Percentiles rank a stretch among this genome's conserved stretches.
Conservation (phyloP, 2,797 vertebrate species). For the Arctocebus calabarensis region DNA sequence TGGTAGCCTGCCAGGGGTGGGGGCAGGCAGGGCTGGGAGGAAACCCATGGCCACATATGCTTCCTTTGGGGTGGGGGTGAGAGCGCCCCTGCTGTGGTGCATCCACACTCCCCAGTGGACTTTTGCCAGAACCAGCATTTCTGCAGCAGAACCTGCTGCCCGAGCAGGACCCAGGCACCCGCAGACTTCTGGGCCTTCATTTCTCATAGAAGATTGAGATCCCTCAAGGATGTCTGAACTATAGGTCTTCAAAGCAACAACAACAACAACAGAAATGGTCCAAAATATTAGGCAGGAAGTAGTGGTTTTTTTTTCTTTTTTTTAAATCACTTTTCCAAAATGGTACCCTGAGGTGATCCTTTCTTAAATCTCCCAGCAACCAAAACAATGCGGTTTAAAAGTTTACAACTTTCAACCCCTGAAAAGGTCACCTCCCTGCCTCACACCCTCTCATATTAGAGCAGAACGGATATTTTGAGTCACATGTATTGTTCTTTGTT, state of each 20-base stretch:
- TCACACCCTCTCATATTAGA: slow-evolving; percentile 83
- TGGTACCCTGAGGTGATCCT: slow-evolving; percentile 68
- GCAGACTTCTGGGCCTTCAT: background rate
- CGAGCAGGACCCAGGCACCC: background rate
- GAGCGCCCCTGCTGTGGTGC: background rate
- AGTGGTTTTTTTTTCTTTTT: background rate
- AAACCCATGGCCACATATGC: background rate
- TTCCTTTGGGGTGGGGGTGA: background rate
- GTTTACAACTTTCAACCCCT: slow-evolving; percentile 83
- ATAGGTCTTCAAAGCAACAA: slow-evolving; percentile 38
- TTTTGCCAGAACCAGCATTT: background rate
- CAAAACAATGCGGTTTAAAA: slow-evolving; percentile 89
- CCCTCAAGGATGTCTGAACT: background rate
- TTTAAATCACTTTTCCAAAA: slow-evolving; percentile 67
- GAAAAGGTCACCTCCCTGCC: slow-evolving; percentile 88
- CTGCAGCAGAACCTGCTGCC: background rate
- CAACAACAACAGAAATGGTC: background rate
- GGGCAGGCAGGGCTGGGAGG: background rate
- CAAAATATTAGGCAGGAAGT: slow-evolving; percentile 27
- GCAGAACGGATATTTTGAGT: slow-evolving; percentile 89
- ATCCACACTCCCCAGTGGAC: too few species aligned
- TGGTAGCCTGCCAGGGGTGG: background rate
- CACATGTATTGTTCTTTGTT: slow-evolving; percentile 89
- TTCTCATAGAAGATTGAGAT: background rate
- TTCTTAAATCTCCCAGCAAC: slow-evolving; percentile 78